phyloP scores from a whole-genome alignment of 2,888 invertebrate species.

The Netelia inedita region DNA sequence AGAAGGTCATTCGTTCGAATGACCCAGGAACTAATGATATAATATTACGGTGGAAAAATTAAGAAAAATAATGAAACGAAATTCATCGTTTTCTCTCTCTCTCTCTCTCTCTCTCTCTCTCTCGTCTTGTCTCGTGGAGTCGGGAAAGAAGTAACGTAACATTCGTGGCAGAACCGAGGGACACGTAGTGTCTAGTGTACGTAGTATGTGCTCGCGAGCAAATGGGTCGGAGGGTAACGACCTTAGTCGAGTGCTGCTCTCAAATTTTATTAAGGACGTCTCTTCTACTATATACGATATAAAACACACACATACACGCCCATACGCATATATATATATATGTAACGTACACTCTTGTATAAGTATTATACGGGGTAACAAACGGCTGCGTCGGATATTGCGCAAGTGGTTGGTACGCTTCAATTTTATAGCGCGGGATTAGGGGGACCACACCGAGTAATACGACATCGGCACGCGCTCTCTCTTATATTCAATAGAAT shows the following conservation, averaged over 20 bases:
- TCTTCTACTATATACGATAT: constrained; percentile 11
- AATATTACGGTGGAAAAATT: too few species aligned
- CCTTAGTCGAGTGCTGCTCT: constrained; percentile 74
- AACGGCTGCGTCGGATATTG: constrained; percentile 66
- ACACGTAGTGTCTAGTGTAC: constrained; percentile 54
- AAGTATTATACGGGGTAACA: constrained; percentile 31
- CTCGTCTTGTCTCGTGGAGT: background rate
- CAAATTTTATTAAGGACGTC: constrained; percentile 79
- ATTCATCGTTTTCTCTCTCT: background rate
- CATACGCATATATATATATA: background rate
- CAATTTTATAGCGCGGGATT: constrained; percentile 63
- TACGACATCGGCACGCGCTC: constrained; percentile 52
- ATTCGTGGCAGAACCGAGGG: background rate
- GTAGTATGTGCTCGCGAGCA: constrained; percentile 68
- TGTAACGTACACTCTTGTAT: constrained; percentile 14
- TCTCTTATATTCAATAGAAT: background rate
- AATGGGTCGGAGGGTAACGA: constrained; percentile 78
- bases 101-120: too few species aligned
- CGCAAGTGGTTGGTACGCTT: constrained; percentile 71
- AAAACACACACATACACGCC: constrained; percentile 2
- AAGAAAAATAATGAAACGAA: background rate
- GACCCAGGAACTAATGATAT: too few species aligned
- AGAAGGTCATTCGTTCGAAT: too few species aligned
- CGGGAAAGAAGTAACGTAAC: constrained; percentile 28
- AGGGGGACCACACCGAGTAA: constrained; percentile 36